phyloP scores from a whole-genome alignment of 1,140 invertebrate species.

The Carposina sasakii region DNA sequence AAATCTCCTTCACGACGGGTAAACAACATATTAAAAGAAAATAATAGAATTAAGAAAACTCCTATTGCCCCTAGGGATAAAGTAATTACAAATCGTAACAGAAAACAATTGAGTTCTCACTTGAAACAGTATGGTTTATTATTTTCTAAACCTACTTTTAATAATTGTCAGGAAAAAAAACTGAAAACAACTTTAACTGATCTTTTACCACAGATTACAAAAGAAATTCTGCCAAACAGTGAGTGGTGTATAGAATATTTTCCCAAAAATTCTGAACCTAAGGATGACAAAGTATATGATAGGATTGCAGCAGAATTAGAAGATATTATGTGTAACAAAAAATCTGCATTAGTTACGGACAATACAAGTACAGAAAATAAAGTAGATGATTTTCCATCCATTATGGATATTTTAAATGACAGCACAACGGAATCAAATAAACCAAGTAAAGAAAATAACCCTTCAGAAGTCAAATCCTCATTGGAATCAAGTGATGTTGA shows the following conservation, averaged over 20 bases:
- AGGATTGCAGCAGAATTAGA: slow-evolving; percentile 68
- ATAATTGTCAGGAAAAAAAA: slow-evolving; percentile 37
- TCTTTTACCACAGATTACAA: slow-evolving; percentile 50
- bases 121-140: slow-evolving; percentile 58
- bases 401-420: slow-evolving; percentile 71
- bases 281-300: slow-evolving; percentile 67
- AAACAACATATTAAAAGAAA: slow-evolving; percentile 57
- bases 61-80: slow-evolving; percentile 31
- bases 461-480: slow-evolving; percentile 42
- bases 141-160: slow-evolving; percentile 44
- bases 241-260: slow-evolving; percentile 67
- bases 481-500: slow-evolving; percentile 62
- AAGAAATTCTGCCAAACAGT: slow-evolving; percentile 52
- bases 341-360: slow-evolving; percentile 18
- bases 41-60: slow-evolving; percentile 47
- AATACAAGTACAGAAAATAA: slow-evolving; percentile 29
- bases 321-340: slow-evolving; percentile 65
- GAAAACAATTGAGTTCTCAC: slow-evolving; percentile 21
- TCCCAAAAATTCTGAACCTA: slow-evolving; percentile 53
- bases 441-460: slow-evolving; percentile 34
- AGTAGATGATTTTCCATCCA: slow-evolving; percentile 69
- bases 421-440: slow-evolving; percentile 38
- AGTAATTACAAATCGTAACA: no score
- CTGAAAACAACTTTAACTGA: slow-evolving; percentile 36
- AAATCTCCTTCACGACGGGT: not conserved